Percentiles rank a stretch among this genome's conserved stretches.
Evolutionary conservation across 2,113 vertebrate genomes (phyloP).

Genomic region (Cololabis saira): DNA sequence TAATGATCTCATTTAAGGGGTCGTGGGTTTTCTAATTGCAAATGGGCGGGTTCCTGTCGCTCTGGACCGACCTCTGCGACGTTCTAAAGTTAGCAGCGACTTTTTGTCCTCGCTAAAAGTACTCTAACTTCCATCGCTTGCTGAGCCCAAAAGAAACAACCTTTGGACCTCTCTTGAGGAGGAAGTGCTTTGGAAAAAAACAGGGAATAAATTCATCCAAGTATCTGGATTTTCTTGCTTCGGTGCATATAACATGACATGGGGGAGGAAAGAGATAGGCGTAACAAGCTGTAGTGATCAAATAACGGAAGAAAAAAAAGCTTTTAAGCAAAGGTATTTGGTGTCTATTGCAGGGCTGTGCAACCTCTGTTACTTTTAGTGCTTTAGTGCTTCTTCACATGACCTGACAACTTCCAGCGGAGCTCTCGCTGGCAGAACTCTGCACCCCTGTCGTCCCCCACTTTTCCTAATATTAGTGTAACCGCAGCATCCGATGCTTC

Average conservation of each 20-base stretch:
- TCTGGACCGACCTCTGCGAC: slow-evolving; percentile 43
- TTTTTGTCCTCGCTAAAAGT: slow-evolving; percentile 53
- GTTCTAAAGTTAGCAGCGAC: slow-evolving; percentile 63
- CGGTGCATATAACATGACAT: no score
- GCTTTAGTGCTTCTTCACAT: slow-evolving; percentile 20
- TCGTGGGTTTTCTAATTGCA: slow-evolving; percentile 71
- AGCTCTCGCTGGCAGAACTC: slow-evolving; percentile 10
- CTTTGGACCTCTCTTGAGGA: slow-evolving; percentile 24
- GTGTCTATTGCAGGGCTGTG: neutral
- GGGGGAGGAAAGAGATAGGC: neutral
- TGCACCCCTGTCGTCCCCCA: neutral
- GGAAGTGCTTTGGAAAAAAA: neutral
- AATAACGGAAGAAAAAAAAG: neutral
- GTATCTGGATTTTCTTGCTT: no score
- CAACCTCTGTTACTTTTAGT: neutral
- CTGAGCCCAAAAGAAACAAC: slow-evolving; percentile 28
- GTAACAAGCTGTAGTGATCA: neutral
- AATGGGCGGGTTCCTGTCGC: slow-evolving; percentile 43
- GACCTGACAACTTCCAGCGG: slow-evolving; percentile 37
- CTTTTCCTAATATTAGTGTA: slow-evolving; percentile 43
- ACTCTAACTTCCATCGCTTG: slow-evolving; percentile 26
- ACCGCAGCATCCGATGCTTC: slow-evolving; percentile 24
- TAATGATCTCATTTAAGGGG: slow-evolving; percentile 80
- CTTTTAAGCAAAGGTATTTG: neutral
- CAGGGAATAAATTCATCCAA: no score